phyloP scores from a whole-genome alignment of 2,888 invertebrate species.

The Xanthostigma xanthostigma region DNA sequence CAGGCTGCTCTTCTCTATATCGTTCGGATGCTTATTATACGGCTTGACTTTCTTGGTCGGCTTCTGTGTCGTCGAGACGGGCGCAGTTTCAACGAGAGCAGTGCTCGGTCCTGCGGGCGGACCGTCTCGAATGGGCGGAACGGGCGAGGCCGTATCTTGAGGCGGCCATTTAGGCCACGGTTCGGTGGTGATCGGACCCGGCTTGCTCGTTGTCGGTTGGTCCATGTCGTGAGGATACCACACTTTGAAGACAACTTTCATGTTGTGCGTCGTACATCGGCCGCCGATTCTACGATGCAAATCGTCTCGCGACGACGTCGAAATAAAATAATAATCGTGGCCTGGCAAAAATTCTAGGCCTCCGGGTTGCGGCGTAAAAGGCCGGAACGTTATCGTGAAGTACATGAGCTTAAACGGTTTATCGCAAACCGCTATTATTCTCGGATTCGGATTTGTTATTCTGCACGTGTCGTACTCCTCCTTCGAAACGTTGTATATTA shows the following conservation, averaged over 20 bases:
- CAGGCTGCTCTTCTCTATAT: slow-evolving; percentile 84
- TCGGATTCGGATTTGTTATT: slow-evolving; percentile 85
- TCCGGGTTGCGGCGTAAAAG: slow-evolving; percentile 89
- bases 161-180: slow-evolving; percentile 22
- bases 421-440: slow-evolving; percentile 91
- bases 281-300: slow-evolving; percentile 84
- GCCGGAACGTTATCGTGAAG: slow-evolving; percentile 91
- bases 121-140: slow-evolving; percentile 33
- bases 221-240: slow-evolving; percentile 58
- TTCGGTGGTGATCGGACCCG: slow-evolving; percentile 20
- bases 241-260: slow-evolving; percentile 92
- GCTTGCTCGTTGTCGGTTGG: slow-evolving; percentile 21
- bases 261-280: slow-evolving; percentile 80
- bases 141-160: slow-evolving; percentile 23
- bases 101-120: slow-evolving; percentile 28
- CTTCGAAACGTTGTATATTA: slow-evolving; percentile 92
- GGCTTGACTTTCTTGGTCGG: slow-evolving; percentile 50
- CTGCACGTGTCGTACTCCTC: slow-evolving; percentile 93
- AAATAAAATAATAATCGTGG: slow-evolving; percentile 86
- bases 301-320: slow-evolving; percentile 84
- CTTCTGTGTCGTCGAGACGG: slow-evolving; percentile 34
- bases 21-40: slow-evolving; percentile 74
- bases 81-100: slow-evolving; percentile 31
- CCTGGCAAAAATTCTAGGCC: slow-evolving; percentile 88
- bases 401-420: slow-evolving; percentile 89